Percentiles rank a stretch among this genome's conserved stretches.
Conservation (phyloP, 1,140 invertebrate species). For the Colletes latitarsis region DNA sequence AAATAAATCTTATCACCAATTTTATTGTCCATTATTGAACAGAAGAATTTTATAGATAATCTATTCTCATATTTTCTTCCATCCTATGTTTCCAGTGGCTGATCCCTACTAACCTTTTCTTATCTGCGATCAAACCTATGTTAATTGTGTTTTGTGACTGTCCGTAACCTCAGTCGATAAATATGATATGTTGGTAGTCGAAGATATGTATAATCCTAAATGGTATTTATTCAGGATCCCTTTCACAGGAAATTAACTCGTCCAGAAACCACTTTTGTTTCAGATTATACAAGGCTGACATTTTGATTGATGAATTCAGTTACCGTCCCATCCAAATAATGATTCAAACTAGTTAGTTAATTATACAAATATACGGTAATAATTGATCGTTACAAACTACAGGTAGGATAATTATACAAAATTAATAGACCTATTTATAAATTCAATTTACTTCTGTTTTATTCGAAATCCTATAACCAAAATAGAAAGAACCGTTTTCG, state of each 20-base stretch:
- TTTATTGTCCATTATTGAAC: not conserved
- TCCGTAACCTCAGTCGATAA: constrained; percentile 31
- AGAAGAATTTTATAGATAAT: not conserved
- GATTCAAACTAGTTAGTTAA: no score
- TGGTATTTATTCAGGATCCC: constrained; percentile 48
- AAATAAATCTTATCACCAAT: not conserved
- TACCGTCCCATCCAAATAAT: no score
- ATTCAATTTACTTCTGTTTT: no score
- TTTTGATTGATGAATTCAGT: not conserved
- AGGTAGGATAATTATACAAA: no score
- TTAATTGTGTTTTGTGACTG: constrained; percentile 58
- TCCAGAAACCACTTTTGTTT: not conserved
- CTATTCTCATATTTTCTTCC: not conserved
- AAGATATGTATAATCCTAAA: constrained; percentile 24
- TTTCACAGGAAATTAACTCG: not conserved
- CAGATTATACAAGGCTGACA: not conserved
- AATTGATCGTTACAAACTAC: no score
- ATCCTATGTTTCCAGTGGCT: not conserved
- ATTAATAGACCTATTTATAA: no score
- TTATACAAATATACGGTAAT: no score
- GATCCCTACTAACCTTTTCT: constrained; percentile 14
- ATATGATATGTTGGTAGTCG: constrained; percentile 23
- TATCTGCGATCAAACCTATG: constrained; percentile 57
- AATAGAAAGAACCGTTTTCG: no score
- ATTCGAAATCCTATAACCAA: no score